phyloP scores from a whole-genome alignment of 2,797 vertebrate genomes.

The Astyanax mexicanus region DNA sequence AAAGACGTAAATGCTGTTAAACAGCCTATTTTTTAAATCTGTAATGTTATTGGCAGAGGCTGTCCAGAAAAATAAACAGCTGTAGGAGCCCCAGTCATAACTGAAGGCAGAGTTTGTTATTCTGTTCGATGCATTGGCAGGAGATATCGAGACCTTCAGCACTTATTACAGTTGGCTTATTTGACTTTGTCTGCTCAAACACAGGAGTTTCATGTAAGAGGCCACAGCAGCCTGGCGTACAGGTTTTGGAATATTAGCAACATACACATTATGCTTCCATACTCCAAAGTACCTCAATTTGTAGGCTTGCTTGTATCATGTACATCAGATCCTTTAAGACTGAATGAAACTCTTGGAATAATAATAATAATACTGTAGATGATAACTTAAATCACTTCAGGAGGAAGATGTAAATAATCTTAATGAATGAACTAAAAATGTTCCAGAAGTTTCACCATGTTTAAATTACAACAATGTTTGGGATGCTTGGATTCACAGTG shows the following conservation, averaged over 20 bases:
- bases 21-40: slow-evolving; percentile 78
- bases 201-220: slow-evolving; percentile 34
- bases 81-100: slow-evolving; percentile 74
- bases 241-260: slow-evolving; percentile 39
- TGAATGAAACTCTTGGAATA: background rate
- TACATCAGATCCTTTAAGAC: slow-evolving; percentile 28
- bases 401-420: background rate
- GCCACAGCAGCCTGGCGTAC: slow-evolving; percentile 32
- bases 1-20: slow-evolving; percentile 80
- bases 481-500: no score
- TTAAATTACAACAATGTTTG: no score
- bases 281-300: slow-evolving; percentile 16
- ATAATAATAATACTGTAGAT: background rate
- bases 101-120: slow-evolving; percentile 78
- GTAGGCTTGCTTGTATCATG: slow-evolving; percentile 23
- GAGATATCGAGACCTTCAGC: slow-evolving; percentile 65
- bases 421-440: no score
- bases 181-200: slow-evolving; percentile 70
- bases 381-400: background rate
- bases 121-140: slow-evolving; percentile 78
- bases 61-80: slow-evolving; percentile 83
- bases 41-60: slow-evolving; percentile 81
- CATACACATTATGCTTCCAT: slow-evolving; percentile 21
- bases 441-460: no score
- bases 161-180: slow-evolving; percentile 78